A percentile compares a stretch with the other conserved stretches of the same genome.
Conservation (phyloP, 2,888 invertebrate species). For the Empis stercorea region DNA sequence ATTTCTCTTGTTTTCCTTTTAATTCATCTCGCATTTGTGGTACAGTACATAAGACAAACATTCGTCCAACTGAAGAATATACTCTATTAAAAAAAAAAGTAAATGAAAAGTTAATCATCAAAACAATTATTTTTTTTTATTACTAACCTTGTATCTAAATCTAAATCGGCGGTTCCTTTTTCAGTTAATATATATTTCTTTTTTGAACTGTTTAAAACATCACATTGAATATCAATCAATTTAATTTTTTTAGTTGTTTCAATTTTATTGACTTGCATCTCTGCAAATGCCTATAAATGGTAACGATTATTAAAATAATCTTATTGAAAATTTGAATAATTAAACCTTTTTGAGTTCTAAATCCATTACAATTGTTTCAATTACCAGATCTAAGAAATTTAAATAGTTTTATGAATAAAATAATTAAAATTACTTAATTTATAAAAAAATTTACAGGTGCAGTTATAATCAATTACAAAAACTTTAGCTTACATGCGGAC, state of each 20-base stretch:
- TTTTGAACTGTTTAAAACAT: slow-evolving; percentile 54
- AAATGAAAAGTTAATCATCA: neutral
- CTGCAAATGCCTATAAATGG: slow-evolving; percentile 52
- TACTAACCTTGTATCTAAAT: slow-evolving; percentile 29
- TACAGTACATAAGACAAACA: slow-evolving; percentile 60
- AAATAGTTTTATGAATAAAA: no score
- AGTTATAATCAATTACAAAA: no score
- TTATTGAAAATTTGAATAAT: neutral
- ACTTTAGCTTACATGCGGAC: no score
- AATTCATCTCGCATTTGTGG: slow-evolving; percentile 48
- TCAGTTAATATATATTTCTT: slow-evolving; percentile 60
- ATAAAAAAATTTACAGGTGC: no score
- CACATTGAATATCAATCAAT: slow-evolving; percentile 61
- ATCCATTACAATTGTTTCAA: slow-evolving; percentile 32
- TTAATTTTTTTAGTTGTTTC: slow-evolving; percentile 65
- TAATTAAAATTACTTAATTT: no score
- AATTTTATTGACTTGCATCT: slow-evolving; percentile 65
- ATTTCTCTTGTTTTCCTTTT: slow-evolving; percentile 42
- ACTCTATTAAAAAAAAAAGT: slow-evolving; percentile 28
- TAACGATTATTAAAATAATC: slow-evolving; percentile 1
- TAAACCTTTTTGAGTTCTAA: slow-evolving; percentile 34
- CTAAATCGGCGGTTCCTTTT: slow-evolving; percentile 33
- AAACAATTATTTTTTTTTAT: neutral
- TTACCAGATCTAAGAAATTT: neutral
- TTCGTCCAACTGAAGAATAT: slow-evolving; percentile 55